phyloP scores from a whole-genome alignment of 1,140 invertebrate genomes.

The Panagrolaimus sp. region DNA sequence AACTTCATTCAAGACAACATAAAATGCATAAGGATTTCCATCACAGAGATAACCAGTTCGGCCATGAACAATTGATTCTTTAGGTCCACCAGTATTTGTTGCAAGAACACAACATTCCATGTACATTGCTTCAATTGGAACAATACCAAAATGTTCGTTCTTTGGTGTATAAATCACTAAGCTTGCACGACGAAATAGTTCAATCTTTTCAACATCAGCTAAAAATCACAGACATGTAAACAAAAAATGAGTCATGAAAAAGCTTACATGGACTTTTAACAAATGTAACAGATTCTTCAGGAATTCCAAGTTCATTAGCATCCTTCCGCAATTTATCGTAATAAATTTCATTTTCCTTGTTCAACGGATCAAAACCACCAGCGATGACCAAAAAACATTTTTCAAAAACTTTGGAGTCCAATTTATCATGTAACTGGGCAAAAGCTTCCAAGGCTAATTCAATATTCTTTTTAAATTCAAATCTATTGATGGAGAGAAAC shows the following conservation, averaged over 20 bases:
- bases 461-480: slow-evolving; percentile 92
- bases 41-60: slow-evolving; percentile 80
- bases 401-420: slow-evolving; percentile 49
- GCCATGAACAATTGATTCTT: slow-evolving; percentile 80
- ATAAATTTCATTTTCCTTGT: slow-evolving; percentile 82
- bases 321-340: slow-evolving; percentile 72
- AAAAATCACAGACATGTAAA: slow-evolving; percentile 67
- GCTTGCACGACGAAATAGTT: slow-evolving; percentile 69
- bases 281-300: slow-evolving; percentile 33
- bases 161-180: slow-evolving; percentile 84
- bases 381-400: slow-evolving; percentile 80
- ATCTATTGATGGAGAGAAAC: slow-evolving; percentile 91
- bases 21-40: slow-evolving; percentile 68
- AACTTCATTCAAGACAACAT: slow-evolving; percentile 68
- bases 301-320: slow-evolving; percentile 59
- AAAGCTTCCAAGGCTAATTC: slow-evolving; percentile 76
- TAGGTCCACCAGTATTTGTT: slow-evolving; percentile 86
- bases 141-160: slow-evolving; percentile 98
- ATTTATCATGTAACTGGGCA: slow-evolving; percentile 62
- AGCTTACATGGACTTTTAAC: slow-evolving; percentile 48
- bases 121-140: slow-evolving; percentile 97
- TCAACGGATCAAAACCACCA: slow-evolving; percentile 87
- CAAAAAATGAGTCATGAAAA: background rate
- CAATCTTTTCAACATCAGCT: slow-evolving; percentile 74
- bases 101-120: slow-evolving; percentile 85